Conservation (phyloP, 1,140 invertebrate species). For the Phenacoccus solenopsis region DNA sequence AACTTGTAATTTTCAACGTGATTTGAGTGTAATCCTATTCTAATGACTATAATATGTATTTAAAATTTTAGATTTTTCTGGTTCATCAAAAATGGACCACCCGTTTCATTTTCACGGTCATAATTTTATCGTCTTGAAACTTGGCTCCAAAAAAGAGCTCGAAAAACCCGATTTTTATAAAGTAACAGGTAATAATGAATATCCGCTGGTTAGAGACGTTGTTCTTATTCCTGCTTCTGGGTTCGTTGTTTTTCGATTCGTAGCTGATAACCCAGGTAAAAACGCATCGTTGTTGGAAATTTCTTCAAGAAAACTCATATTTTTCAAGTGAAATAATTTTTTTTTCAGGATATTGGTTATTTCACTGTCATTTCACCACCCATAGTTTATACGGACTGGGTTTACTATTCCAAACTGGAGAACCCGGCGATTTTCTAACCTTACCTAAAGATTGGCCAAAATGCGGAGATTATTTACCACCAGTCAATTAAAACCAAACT, state of each 20-base stretch:
- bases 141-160: slow-evolving; percentile 1
- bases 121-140: slow-evolving; percentile 51
- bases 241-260: slow-evolving; percentile 43
- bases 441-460: slow-evolving; percentile 36
- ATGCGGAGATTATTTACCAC: slow-evolving; percentile 38
- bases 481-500: no score
- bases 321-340: neutral
- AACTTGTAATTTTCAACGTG: no score
- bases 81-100: slow-evolving; percentile 47
- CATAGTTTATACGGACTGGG: slow-evolving; percentile 39
- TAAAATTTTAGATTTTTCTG: no score
- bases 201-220: slow-evolving; percentile 70
- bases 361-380: slow-evolving; percentile 41
- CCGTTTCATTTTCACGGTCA: slow-evolving; percentile 83
- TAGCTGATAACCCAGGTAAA: slow-evolving; percentile 39
- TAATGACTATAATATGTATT: no score
- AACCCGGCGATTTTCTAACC: slow-evolving; percentile 32
- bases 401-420: slow-evolving; percentile 37
- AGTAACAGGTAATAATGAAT: slow-evolving; percentile 47
- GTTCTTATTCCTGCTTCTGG: slow-evolving; percentile 83
- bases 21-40: no score
- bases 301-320: neutral
- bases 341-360: slow-evolving; percentile 39
- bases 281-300: neutral
- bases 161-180: neutral